Evolutionary conservation across 2,113 vertebrate genomes (phyloP), one percentile per base, ranked within the genome.

Genomic region (Pithys albifrons): DNA sequence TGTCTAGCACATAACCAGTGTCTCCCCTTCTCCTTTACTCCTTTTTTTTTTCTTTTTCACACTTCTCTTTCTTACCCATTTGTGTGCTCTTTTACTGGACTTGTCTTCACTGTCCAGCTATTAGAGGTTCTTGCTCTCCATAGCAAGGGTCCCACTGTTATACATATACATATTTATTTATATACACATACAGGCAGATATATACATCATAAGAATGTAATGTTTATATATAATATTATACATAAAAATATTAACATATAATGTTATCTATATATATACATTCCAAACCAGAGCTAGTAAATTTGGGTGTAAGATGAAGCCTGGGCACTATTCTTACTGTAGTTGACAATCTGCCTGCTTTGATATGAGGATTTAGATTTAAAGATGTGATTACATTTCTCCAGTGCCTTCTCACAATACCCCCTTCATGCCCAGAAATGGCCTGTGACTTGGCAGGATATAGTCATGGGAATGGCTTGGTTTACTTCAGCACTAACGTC

Each of bases 261-360:
- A 28, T 27, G 25, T 51, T 49, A 1, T 15, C 41, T 29, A 1
- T 62, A 1, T 54, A 3, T 49, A 6, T 24, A 7, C 20, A 6
- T 46, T 91, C 48, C 3, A 3, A 87, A 76, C 16, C 20, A 69
- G 37, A 82, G 29, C 19, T 58, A 74, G 9, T 55, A 66, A 52
- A 37, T 65, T 91, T 78, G 10, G 62, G 27, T 12, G 10, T 29
- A 85, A 70, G 23, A 55, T 27, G 35, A 72, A 96, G 8, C 19
- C 27, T 52, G 23, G 8, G 12, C 51, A 11, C 46, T 87, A 12
- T n/a, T 82, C 10, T 69, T 85, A 52, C 66, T 72, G 33, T 35
- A 67, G 35, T 1, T 92, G 71, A 43, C 1, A 15, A 78, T 22
- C 70, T 75, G 61, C 57, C 64, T 81, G 27, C 70, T 88, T 72